Evolutionary conservation across 1,140 invertebrate genomes (phyloP), one percentile per base, ranked within the genome.

Genomic region (Eupristina koningsbergeri): DNA sequence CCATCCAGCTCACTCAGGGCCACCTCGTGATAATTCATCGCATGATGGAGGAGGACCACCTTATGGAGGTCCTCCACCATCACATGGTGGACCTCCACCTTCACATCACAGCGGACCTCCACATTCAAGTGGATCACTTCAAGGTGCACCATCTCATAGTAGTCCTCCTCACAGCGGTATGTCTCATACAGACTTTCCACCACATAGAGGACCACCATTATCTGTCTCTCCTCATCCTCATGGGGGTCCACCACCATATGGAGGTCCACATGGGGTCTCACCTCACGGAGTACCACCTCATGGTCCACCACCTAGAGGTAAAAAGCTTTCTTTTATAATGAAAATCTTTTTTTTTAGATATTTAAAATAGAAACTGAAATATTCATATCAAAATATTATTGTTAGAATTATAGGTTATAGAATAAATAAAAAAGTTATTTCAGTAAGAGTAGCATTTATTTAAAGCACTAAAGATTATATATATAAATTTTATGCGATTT

Each of bases 121-220:
- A 31, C 75, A 77, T 31, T 22, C 17, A 3, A 63, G 61, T 7
- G 77, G 77, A 5, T 41, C 63, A 3, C 58, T 15, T 6, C 76
- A 79, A 9, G 76, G 74, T 1, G n/a, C 31, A 17, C 61, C 77
- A 41, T 63, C 80, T 5, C 81, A 76, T 17, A 74, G 61, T 5
- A 83, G 81, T 69, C 81, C 81, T 6, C 81, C 81, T 9, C 81
- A 78, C 29, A 75, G 81, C n/a, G 81, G 75, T 7, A 83, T 83
- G 81, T 34, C 84, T 17, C 75, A 83, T 58, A 79, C 45, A 19
- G 74, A 84, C 34, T 84, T 80, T 67, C 77, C 76, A 3, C 76
- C 64, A 1, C 77, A 84, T 11, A 39, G 75, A 29, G 81, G 61
- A 0, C 81, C 81, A 26, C 45, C 81, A 36, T 50, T 53, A n/a